Evolutionary conservation across 2,797 vertebrate species (phyloP), one percentile per base, ranked within the genome.

Genomic region (Sandelia bainsii): DNA sequence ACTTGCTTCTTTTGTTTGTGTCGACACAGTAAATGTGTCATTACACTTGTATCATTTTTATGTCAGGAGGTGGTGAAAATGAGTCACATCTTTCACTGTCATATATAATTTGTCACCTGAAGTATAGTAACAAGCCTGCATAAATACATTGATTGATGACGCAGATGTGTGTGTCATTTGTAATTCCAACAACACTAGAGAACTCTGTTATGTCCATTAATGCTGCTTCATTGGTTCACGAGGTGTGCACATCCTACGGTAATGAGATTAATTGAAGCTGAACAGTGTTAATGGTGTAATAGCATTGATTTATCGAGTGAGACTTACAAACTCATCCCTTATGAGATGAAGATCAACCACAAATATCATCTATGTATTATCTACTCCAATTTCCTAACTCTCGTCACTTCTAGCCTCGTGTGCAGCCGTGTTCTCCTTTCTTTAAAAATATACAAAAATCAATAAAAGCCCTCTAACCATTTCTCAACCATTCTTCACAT

Each of bases 301-400:
- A 25, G 63, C 46, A 69, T 76, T 68, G 77, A 84, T 77, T 69
- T 81, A 83, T 51, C 34, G 66, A 83, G 63, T 32, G 40, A 40
- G 51, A 49, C 69, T 79, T 67, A 72, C 52, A 72, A 80, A 71
- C 63, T 59, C 3, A 12, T 53, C 51, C 45, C 52, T 69, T 79
- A 86, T 84, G 64, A 75, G 69, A 62, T 46, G 46, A 72, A 67
- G 39, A 65, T 61, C 48, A 69, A 60, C 32, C 40, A 54, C 49
- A 58, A 69, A 83, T 61, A 52, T 71, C n/a, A 51, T 32, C 46
- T 27, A 13, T 52, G 44, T 62, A 37, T 59, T 7, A 57, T 50
- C 8, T 39, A 39, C 61, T 57, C 56, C 32, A 51, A 19, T 42
- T 13, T 45, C 8, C 6, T 20, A 17, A 56, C 22, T 65, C n/a